Base-by-base conservation (phyloP, 2,888 invertebrate species). In the Agrilus cyanescens region DNA sequence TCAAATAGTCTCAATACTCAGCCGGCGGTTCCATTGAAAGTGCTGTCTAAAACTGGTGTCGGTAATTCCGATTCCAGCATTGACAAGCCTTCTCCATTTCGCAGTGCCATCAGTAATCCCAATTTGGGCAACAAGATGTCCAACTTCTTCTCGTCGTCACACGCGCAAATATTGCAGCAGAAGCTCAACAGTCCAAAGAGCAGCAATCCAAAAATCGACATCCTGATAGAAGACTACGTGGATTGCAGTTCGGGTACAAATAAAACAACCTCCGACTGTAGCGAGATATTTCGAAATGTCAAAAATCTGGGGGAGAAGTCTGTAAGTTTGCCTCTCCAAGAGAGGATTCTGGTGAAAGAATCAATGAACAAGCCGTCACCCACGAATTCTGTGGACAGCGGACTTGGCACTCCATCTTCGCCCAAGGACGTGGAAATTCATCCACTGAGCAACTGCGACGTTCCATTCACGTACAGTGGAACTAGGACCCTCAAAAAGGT, bases 401-500 rank as follows among this genome's bases (percentile, higher is more conserved):
- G 81, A 0, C 73, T 81, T 7, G 77, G 76, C 0, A 81, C 81
- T 0, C 81, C 82, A 0, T 53, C 71, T 45, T 79, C 78, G 48
- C 70, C 71, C 29, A 67, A 65, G 44, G 63, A 62, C 4, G 39
- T 40, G 4, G 56, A 49, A 37, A 47, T 38, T 38, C 87, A 86
- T 66, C 88, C 88, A 0, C 57, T 88, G 4, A 84, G 85, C 50
- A 80, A 82, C 55, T 80, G 80, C 45, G 87, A 85, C 57, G 84
- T 86, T 0, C 82, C 80, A 57, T 85, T 87, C 36, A 82, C 80
- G 48, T 88, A 81, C 57, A 83, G 84, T 53, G 86, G 85, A 5
- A 83, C 83, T 1, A 84, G 85, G 0, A 84, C 87, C 59, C 65
- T 88, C 46, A 86, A 85, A 59, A 82, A 80, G 40, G 76, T 86